phyloP scores from a whole-genome alignment of 2,113 vertebrate genomes.

The Colius striatus region DNA sequence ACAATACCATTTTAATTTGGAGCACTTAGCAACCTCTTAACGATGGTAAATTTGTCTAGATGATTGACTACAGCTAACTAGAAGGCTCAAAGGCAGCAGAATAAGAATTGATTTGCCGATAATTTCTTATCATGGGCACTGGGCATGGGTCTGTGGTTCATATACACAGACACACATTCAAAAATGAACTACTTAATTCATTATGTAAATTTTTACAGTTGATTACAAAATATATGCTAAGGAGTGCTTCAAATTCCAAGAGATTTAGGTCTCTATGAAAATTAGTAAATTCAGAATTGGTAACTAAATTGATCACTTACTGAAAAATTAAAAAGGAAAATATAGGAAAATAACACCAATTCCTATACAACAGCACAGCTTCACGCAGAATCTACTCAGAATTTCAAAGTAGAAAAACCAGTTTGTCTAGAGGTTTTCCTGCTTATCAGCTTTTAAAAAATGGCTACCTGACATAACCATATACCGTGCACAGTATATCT shows the following conservation, averaged over 20 bases:
- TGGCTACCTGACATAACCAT: neutral
- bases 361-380: neutral
- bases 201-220: slow-evolving; percentile 20
- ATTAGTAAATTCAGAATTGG: neutral
- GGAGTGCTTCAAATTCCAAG: neutral
- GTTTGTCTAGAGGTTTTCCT: neutral
- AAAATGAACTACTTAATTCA: neutral
- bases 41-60: neutral
- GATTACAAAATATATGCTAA: slow-evolving; percentile 29
- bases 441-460: neutral
- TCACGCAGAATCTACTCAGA: neutral
- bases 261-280: slow-evolving; percentile 2
- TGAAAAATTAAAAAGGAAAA: neutral
- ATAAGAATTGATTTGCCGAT: neutral
- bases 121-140: neutral
- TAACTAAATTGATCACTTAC: neutral
- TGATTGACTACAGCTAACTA: neutral
- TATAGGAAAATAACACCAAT: neutral
- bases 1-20: neutral
- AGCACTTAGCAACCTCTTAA: neutral
- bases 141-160: neutral
- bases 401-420: slow-evolving; percentile 17
- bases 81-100: neutral
- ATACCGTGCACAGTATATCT: neutral
- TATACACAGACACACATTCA: neutral